Evolutionary conservation across 2,888 invertebrate species (phyloP).

Genomic region (Noctua janthina): DNA sequence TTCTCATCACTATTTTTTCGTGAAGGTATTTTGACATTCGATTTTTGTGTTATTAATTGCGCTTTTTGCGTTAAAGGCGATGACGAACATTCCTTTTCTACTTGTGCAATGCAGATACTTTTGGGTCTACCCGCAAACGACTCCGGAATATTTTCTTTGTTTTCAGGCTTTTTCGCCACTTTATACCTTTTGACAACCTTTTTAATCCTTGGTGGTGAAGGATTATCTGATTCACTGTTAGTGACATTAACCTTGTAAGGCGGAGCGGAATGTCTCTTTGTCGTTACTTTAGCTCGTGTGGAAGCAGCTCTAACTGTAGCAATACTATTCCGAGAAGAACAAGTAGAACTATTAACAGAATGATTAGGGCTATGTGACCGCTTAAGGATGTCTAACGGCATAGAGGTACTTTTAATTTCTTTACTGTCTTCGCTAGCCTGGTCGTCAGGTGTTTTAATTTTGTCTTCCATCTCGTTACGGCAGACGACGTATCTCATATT

Average conservation of each 20-base stretch:
- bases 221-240: constrained; percentile 74
- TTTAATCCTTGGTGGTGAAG: constrained; percentile 71
- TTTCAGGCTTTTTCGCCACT: constrained; percentile 68
- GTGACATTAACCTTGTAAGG: constrained; percentile 72
- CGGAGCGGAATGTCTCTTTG: constrained; percentile 71
- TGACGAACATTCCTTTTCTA: constrained; percentile 70
- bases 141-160: constrained; percentile 81
- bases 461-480: constrained; percentile 75
- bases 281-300: constrained; percentile 66
- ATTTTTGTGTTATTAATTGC: constrained; percentile 67
- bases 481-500: constrained; percentile 77
- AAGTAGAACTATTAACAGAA: constrained; percentile 81
- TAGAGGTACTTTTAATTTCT: constrained; percentile 54
- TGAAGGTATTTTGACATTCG: constrained; percentile 69
- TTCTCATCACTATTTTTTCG: constrained; percentile 65
- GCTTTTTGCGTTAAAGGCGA: constrained; percentile 67
- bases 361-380: constrained; percentile 68
- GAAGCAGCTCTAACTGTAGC: constrained; percentile 79
- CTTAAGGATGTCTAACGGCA: constrained; percentile 54
- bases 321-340: constrained; percentile 83
- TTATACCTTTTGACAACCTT: constrained; percentile 74
- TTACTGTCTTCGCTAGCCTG: constrained; percentile 51
- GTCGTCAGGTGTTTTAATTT: constrained; percentile 56
- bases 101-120: constrained; percentile 75
- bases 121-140: constrained; percentile 73